Evolutionary conservation across 2,113 vertebrate species (phyloP).

Genomic region (Sceloporus tristichus): DNA sequence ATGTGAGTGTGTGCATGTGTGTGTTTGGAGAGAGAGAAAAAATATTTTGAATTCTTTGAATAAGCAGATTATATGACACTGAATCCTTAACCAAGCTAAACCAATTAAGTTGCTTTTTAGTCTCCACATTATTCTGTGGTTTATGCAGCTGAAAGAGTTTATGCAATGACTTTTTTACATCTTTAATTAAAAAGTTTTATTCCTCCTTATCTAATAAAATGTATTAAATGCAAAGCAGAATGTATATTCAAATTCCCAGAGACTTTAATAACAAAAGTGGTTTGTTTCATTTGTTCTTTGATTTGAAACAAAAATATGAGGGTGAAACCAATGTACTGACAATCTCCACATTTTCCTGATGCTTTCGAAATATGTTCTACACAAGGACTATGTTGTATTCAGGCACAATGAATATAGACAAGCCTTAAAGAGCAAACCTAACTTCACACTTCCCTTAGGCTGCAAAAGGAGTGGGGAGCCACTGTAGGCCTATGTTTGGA

Average conservation of each 20-base stretch:
- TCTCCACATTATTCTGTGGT: conserved; percentile 47
- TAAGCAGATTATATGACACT: conserved; percentile 45
- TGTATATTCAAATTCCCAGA: conserved; percentile 51
- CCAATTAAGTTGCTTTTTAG: conserved; percentile 51
- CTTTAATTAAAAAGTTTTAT: conserved; percentile 49
- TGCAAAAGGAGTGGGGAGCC: too few relatives aligned
- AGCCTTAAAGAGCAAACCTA: background rate
- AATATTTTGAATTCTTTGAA: conserved; percentile 48
- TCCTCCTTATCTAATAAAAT: conserved; percentile 59
- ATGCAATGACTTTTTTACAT: conserved; percentile 60
- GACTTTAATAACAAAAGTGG: conserved; percentile 60
- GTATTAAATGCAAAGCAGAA: conserved; percentile 56
- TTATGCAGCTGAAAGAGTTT: conserved; percentile 30
- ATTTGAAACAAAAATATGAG: conserved; percentile 13
- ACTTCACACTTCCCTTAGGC: background rate
- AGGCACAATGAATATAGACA: background rate
- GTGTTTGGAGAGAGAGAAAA: conserved; percentile 11
- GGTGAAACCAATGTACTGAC: background rate
- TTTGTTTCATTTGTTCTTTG: conserved; percentile 70
- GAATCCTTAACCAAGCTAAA: conserved; percentile 44
- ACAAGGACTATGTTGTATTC: conserved; percentile 17
- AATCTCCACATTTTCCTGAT: background rate
- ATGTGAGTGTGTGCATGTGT: background rate
- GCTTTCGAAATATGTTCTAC: conserved; percentile 51
- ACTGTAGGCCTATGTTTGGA: background rate